Evolutionary conservation across 2,113 vertebrate genomes (phyloP).

Genomic region (Emydocephalus ijimae): DNA sequence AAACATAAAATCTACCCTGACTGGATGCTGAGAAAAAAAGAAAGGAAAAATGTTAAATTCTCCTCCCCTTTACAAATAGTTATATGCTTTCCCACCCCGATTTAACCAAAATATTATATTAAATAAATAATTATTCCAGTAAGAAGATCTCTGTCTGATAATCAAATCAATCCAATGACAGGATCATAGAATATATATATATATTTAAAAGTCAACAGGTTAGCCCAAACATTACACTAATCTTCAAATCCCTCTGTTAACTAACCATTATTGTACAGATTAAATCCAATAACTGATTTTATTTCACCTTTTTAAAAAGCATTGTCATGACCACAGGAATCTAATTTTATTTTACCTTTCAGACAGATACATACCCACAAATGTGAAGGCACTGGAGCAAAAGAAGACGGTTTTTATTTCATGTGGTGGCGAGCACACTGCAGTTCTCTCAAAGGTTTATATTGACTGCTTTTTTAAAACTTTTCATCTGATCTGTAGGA

Average conservation of each 20-base stretch:
- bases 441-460: slow-evolving; percentile 69
- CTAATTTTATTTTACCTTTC: slow-evolving; percentile 22
- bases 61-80: neutral
- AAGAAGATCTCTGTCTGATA: neutral
- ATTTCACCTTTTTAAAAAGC: neutral
- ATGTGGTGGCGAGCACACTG: slow-evolving; percentile 71
- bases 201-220: too few relatives aligned
- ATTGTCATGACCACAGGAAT: neutral
- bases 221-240: too few relatives aligned
- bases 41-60: neutral
- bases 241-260: too few relatives aligned
- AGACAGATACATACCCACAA: slow-evolving; percentile 46
- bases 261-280: too few relatives aligned
- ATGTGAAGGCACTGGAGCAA: slow-evolving; percentile 45
- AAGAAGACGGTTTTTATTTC: slow-evolving; percentile 60
- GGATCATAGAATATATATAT: neutral
- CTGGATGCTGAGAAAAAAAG: neutral
- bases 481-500: neutral
- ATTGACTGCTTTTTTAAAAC: neutral
- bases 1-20: neutral
- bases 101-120: neutral
- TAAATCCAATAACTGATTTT: neutral
- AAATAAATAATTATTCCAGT: neutral
- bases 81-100: neutral
- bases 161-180: neutral